Conservation (phyloP, 2,888 invertebrate species). For the Ophion slaviceki region DNA sequence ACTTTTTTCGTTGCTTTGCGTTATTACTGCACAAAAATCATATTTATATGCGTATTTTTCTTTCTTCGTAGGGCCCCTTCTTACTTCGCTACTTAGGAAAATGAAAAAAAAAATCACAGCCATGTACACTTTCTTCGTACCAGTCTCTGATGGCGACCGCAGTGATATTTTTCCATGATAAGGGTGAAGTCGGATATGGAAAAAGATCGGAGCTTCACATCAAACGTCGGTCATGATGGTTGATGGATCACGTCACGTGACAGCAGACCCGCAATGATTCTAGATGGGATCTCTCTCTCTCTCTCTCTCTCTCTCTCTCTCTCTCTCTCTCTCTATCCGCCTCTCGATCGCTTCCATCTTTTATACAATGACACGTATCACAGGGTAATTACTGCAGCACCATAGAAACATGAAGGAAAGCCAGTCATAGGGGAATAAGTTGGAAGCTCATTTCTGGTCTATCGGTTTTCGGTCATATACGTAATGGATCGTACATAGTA, state of each 20-base stretch:
- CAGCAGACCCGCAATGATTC: constrained; percentile 20
- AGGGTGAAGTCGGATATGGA: background rate
- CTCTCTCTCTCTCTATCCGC: background rate
- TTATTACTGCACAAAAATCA: too few species aligned
- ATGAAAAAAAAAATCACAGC: too few species aligned
- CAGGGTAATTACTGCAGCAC: constrained; percentile 45
- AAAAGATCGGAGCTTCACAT: background rate
- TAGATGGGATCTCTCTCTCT: constrained; percentile 11
- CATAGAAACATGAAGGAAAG: constrained; percentile 24
- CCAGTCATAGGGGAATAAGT: constrained; percentile 68
- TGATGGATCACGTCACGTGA: background rate
- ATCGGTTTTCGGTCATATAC: constrained; percentile 78
- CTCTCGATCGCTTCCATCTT: background rate
- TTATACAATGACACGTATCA: constrained; percentile 31
- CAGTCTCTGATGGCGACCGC: too few species aligned
- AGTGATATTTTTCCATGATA: background rate
- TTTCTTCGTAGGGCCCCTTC: too few species aligned
- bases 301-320: background rate
- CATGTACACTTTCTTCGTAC: too few species aligned
- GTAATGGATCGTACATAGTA: constrained; percentile 59
- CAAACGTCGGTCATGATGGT: background rate
- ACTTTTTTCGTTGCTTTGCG: too few species aligned
- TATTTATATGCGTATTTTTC: too few species aligned
- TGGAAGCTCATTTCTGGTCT: constrained; percentile 68
- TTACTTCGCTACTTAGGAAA: too few species aligned